Percentiles rank a stretch among this genome's conserved stretches.
Evolutionary conservation across 2,797 vertebrate genomes (phyloP).

Genomic region (Malurus splendens): DNA sequence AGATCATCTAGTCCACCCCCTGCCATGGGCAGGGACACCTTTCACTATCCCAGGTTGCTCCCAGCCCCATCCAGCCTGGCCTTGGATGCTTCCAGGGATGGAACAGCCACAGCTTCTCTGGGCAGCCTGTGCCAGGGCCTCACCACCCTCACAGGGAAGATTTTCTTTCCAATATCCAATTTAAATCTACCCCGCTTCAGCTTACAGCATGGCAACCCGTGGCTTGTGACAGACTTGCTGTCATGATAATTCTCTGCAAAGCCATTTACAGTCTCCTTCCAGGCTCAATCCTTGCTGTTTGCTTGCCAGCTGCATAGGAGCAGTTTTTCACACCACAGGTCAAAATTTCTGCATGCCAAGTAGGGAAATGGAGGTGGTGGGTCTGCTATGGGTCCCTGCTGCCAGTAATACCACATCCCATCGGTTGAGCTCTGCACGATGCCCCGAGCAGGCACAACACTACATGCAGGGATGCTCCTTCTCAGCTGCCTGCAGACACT

Average conservation of each 20-base stretch:
- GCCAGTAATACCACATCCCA: neutral
- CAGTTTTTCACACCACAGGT: neutral
- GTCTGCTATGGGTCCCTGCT: accelerated
- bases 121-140: neutral
- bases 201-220: neutral
- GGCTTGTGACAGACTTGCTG: neutral
- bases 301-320: neutral
- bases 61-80: neutral
- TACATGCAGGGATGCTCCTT: accelerated
- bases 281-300: neutral
- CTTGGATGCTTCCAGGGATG: neutral
- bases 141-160: neutral
- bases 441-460: neutral
- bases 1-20: neutral
- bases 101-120: neutral
- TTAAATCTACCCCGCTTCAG: neutral
- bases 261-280: neutral
- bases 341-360: neutral
- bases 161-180: neutral
- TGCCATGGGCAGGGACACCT: neutral
- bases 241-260: neutral
- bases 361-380: accelerated
- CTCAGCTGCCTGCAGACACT: neutral
- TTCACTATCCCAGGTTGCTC: neutral
- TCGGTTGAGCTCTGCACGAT: neutral